Conservation (phyloP, 2,888 invertebrate species). For the Nezara viridula region DNA sequence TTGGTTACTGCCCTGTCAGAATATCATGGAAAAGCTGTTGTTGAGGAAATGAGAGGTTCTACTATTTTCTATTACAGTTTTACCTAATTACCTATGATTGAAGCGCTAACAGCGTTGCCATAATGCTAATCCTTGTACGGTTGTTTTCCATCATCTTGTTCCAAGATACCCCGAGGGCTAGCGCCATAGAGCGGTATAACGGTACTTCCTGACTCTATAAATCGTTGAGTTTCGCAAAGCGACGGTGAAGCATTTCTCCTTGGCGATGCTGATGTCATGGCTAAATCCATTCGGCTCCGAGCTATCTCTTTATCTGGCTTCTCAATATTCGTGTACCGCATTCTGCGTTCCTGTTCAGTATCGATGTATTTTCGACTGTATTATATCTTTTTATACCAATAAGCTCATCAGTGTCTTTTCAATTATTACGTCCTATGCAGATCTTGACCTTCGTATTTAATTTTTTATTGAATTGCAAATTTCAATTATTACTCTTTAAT, state of each 20-base stretch:
- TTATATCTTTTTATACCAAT: too few relatives aligned
- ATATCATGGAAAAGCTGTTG: too few relatives aligned
- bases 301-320: conserved; percentile 1
- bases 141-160: background rate
- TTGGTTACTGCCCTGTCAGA: too few relatives aligned
- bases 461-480: too few relatives aligned
- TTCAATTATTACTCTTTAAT: too few relatives aligned
- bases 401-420: too few relatives aligned
- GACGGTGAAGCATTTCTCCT: conserved; percentile 55
- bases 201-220: conserved; percentile 38
- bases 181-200: background rate
- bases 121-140: background rate
- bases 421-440: too few relatives aligned
- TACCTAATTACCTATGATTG: too few relatives aligned
- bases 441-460: too few relatives aligned
- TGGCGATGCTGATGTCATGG: conserved; percentile 54
- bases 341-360: background rate
- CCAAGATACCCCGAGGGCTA: background rate
- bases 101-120: background rate
- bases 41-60: too few relatives aligned
- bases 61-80: too few relatives aligned
- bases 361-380: too few relatives aligned
- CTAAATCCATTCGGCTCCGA: conserved; percentile 47
- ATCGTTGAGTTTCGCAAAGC: conserved; percentile 1
- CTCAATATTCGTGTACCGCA: background rate